These are phyloP conservation scores for Marmota monax DNA, from an alignment of 2,113 vertebrate species.

Conservation along the genomic window DNA sequence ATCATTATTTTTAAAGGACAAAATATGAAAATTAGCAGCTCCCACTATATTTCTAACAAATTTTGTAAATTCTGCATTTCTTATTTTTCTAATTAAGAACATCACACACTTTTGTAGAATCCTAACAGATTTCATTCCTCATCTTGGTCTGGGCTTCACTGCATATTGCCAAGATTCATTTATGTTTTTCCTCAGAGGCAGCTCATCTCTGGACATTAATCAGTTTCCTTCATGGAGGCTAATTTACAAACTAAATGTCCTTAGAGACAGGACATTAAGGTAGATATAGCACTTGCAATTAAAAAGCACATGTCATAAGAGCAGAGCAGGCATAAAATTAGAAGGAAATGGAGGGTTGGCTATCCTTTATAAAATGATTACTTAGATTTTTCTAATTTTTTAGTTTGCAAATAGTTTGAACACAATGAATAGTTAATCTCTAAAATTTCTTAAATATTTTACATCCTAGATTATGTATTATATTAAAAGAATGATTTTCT, in stretches of 20 bases:
- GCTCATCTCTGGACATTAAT: neutral
- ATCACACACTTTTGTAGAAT: neutral
- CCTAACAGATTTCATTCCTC: neutral
- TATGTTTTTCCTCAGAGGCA: neutral
- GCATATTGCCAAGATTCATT: neutral
- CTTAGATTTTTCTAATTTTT: neutral
- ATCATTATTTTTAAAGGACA: neutral
- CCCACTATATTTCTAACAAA: neutral
- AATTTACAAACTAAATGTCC: slow-evolving; percentile 6
- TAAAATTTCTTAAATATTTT: neutral
- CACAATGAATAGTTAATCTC: neutral
- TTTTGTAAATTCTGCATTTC: neutral
- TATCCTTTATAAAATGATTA: neutral
- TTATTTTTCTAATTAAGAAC: slow-evolving; percentile 32
- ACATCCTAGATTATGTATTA: neutral
- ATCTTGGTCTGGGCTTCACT: neutral
- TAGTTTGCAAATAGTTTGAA: neutral
- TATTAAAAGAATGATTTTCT: neutral
- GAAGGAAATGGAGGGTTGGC: neutral
- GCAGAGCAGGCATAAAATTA: neutral
- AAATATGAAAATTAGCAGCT: neutral
- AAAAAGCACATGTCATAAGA: neutral
- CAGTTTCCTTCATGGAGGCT: slow-evolving; percentile 21
- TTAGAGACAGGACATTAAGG: neutral
- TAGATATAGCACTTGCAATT: slow-evolving; percentile 20